These are phyloP conservation scores for Xiphophorus birchmanni DNA, from an alignment of 2,797 vertebrate genomes.

Conservation along the genomic window DNA sequence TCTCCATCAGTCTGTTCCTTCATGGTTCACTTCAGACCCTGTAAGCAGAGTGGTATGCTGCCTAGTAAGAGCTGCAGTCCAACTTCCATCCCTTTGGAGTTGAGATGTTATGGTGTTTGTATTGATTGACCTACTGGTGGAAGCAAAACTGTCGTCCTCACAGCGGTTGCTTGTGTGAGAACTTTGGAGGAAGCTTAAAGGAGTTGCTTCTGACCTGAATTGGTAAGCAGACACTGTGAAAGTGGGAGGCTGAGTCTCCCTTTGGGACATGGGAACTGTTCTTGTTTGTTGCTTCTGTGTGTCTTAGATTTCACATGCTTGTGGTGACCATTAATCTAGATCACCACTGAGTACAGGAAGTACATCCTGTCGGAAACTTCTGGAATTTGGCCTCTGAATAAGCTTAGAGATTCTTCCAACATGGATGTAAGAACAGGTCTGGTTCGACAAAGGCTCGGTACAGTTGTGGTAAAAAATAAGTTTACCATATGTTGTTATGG, in stretches of 20 bases:
- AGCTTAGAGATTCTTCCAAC: neutral
- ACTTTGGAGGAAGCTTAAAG: conserved; percentile 3
- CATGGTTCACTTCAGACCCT: conserved; percentile 9
- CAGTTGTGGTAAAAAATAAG: neutral
- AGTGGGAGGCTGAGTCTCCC: neutral
- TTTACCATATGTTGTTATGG: neutral
- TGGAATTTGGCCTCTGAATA: neutral
- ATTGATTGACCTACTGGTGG: neutral
- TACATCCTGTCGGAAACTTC: neutral
- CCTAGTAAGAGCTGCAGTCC: conserved; percentile 52
- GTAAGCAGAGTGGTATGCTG: conserved; percentile 36
- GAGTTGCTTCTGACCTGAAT: conserved; percentile 28
- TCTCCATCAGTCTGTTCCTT: neutral
- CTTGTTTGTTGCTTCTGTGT: conserved; percentile 13
- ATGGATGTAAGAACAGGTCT: neutral
- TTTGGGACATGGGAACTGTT: conserved; percentile 4
- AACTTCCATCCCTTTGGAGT: conserved; percentile 26
- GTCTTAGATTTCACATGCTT: conserved; percentile 1
- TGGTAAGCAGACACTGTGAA: neutral
- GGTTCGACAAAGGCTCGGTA: neutral
- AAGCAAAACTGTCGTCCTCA: neutral
- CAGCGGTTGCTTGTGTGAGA: neutral
- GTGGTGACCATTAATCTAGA: neutral
- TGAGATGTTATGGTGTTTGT: neutral
- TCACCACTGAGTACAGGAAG: neutral